Evolutionary conservation across 37 sponge, comb jelly and placozoan genomes (phyloP), one percentile per base, ranked within the genome.

Genomic region (Axinella damicornis): DNA sequence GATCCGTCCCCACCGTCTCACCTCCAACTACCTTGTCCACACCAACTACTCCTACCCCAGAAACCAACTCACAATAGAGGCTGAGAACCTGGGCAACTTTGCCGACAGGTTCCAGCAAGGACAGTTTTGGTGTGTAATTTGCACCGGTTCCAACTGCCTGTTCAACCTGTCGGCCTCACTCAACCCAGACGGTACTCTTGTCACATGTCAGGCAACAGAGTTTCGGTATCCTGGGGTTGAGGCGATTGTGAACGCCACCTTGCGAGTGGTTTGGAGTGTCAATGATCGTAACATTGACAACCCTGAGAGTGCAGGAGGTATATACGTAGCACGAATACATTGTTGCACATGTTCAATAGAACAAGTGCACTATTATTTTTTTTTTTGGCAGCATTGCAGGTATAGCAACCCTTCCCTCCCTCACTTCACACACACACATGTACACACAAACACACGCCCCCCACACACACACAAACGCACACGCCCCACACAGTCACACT

Each of bases 401-500:
- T n/a, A n/a, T n/a, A n/a, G n/a, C n/a, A n/a, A n/a, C n/a, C n/a
- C n/a, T n/a, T n/a, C n/a, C n/a, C n/a, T n/a, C n/a, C n/a, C n/a
- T 9, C 46, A 73, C 60, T 19, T 12, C 46, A 46, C 46, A 46
- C 69, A 25, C 69, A 25, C 69, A 25, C 69, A 33, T 34, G 4
- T 34, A 69, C 69, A 25, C 33, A 53, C 76, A 74, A n/a, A 39
- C 37, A 32, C 52, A 17, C 41, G 18, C 80, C 27, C 56, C 80
- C 2, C 24, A 16, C 30, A 38, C 61, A 57, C 72, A 20, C 60
- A 33, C 70, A 35, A 1, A 19, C n/a, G 5, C 70, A 20, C 30
- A 18, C 65, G 9, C 34, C 31, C 6, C 61, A 32, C 24, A 22
- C 77, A 93, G 95, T 92, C 4, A 73, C 74, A 4, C 80, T 95